Base-by-base conservation (phyloP, 1,140 invertebrate species). In the Drosophila dunni region DNA sequence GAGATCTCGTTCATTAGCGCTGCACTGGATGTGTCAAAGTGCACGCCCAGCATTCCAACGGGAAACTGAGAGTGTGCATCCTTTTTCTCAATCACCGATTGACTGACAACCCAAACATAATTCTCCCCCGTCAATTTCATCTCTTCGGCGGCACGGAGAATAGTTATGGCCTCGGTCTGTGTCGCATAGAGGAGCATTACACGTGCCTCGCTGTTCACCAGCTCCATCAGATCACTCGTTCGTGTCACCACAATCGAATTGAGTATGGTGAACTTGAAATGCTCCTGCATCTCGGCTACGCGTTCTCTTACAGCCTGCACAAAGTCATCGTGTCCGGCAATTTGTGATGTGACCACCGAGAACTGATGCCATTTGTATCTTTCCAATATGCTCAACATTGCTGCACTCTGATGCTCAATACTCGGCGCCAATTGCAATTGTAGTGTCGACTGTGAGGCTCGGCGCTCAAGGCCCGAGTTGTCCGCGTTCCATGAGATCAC, bases 281-380 rank as follows among this genome's bases (percentile, higher is more conserved):
- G 96, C 82, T 97, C 96, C 94, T 95, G 93, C 93, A 97, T 96
- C 65, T 96, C 95, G 42, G 95, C 95, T 42, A 97, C 96, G 69
- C 97, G 93, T 90, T 98, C 97, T 42, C 97, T 93, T 17, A 99
- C 96, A 13, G 97, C 97, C 92, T 98, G 97, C 67, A 98, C 96
- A 91, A 99, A 99, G 92, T 99, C 97, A 80, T 97, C 97, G 92
- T 98, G 97, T 0, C 98, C 98, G 13, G 97, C 97, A 50, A 98
- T 98, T 88, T 97, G 96, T 48, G 96, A 97, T n/a, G 97, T 97
- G 29, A 99, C 97, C 57, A 99, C 96, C 69, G 97, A 97, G 93
- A 99, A 98, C 81, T 98, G 96, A 91, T 98, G 97, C 98, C 98
- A 99, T 91, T 98, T 98, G 93, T 99, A 99, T 54, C 97, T 94